Percentiles rank a stretch among this genome's conserved stretches.
phyloP scores from a whole-genome alignment of 2,888 invertebrate genomes.

The Willowsia nigromaculata region DNA sequence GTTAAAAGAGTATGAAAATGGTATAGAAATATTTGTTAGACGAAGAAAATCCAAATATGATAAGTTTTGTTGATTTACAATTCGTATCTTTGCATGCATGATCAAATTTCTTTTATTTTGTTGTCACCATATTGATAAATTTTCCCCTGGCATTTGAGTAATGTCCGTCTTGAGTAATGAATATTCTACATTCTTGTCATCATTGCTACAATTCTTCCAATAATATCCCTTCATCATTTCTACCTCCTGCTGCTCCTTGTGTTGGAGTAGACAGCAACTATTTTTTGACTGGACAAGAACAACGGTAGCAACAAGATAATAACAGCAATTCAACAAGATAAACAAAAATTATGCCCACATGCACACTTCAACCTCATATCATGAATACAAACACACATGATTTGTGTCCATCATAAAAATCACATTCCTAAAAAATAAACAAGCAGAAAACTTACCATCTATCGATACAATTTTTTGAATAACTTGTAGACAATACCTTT shows the following conservation, averaged over 20 bases:
- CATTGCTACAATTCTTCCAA: neutral
- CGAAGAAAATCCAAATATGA: too few relatives aligned
- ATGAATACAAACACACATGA: conserved; percentile 14
- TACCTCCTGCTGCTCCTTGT: neutral
- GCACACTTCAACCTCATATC: conserved; percentile 9
- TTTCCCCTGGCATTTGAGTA: conserved; percentile 22
- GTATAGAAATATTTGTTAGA: too few relatives aligned
- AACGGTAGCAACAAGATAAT: conserved; percentile 13
- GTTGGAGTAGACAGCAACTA: neutral
- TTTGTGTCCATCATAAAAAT: conserved; percentile 40
- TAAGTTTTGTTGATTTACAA: too few relatives aligned
- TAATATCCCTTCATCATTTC: neutral
- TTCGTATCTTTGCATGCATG: neutral
- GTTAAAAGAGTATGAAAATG: too few relatives aligned
- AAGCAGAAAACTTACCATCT: neutral
- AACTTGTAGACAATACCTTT: neutral
- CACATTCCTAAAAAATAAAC: conserved; percentile 4
- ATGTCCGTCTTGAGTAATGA: conserved; percentile 5
- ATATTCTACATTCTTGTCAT: conserved; percentile 13
- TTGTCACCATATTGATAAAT: conserved; percentile 5
- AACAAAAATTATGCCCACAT: conserved; percentile 26
- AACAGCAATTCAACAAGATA: conserved; percentile 23
- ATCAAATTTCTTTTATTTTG: neutral
- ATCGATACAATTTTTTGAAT: neutral
- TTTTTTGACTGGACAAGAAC: neutral